Evolutionary conservation across 2,113 vertebrate species (phyloP), one percentile per base, ranked within the genome.

Genomic region (Murina feae): DNA sequence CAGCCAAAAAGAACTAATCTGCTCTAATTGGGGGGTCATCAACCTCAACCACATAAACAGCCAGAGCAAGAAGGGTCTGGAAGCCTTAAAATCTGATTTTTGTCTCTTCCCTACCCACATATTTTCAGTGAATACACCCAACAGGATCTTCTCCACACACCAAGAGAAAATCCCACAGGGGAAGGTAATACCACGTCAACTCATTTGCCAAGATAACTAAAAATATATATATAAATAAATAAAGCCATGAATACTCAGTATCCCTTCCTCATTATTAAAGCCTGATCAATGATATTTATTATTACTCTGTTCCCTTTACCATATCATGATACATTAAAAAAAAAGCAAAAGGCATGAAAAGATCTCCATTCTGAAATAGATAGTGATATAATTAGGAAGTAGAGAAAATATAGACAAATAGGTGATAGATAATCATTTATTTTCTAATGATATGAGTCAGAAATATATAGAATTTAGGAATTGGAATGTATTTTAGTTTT

Each of bases 21-120:
- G 69, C 85, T 95, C 69, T 95, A 71, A 96, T 91, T 84, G 83
- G 60, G 66, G 68, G 86, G 58, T 78, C 85, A 78, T 58, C 69
- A 85, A 74, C 53, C 44, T 81, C 12, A n/a, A 42, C 7, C 72
- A 81, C 85, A 88, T n/a, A 21, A 89, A 69, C 30, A 91, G 44
- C 53, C 30, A 32, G 53, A 42, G 32, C 37, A 87, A 93, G 49
- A 79, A 25, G 9, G 63, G 20, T 69, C 89, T 42, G 5, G 20
- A 90, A 93, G 37, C 5, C 44, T 55, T 20, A 71, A 88, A 58
- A 76, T 16, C 32, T 5, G 17, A 69, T 23, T 91, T 69, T 47
- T 63, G 44, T 91, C 47, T 76, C 39, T 68, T 79, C 9, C 3
- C 17, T 44, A 3, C 4, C 25, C 42, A 66, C 8, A 23, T 72